Conservation (phyloP, 2,888 invertebrate species). For the Epicampocera succincta region DNA sequence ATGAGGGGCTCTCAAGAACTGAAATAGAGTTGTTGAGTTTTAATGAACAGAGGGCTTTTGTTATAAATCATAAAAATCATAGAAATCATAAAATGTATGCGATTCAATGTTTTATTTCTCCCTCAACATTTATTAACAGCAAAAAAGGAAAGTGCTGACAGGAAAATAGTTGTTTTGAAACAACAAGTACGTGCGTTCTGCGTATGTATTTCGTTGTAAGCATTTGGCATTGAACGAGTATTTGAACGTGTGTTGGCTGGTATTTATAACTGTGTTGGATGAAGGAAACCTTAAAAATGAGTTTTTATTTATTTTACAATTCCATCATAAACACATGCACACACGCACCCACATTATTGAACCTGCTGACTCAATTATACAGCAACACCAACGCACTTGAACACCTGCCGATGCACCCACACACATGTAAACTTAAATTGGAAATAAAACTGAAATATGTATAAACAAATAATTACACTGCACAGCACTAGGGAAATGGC, state of each 20-base stretch:
- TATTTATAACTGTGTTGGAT: neutral
- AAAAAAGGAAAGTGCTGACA: slow-evolving; percentile 4
- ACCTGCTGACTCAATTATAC: slow-evolving; percentile 51
- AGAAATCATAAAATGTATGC: neutral
- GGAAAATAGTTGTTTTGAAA: slow-evolving; percentile 4
- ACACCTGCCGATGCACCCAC: neutral
- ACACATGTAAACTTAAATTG: neutral
- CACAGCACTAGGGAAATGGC: too few relatives aligned
- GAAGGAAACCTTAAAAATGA: slow-evolving; percentile 3
- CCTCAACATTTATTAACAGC: slow-evolving; percentile 40
- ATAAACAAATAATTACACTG: too few relatives aligned
- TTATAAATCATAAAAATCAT: slow-evolving; percentile 53
- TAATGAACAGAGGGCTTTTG: slow-evolving; percentile 38
- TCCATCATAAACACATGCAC: neutral
- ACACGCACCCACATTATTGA: slow-evolving; percentile 10
- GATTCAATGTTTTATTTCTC: slow-evolving; percentile 48
- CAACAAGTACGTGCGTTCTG: neutral
- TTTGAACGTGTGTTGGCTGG: neutral
- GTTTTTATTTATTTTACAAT: slow-evolving; percentile 22
- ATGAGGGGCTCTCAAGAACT: slow-evolving; percentile 15
- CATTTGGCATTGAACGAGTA: neutral
- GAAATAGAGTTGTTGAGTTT: slow-evolving; percentile 10
- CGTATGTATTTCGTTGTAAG: neutral
- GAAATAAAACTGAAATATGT: neutral
- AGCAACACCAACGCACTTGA: slow-evolving; percentile 12